Percentiles rank a stretch among this genome's conserved stretches.
phyloP scores from a whole-genome alignment of 2,797 vertebrate genomes.

The Alcedo quadribrachys region DNA sequence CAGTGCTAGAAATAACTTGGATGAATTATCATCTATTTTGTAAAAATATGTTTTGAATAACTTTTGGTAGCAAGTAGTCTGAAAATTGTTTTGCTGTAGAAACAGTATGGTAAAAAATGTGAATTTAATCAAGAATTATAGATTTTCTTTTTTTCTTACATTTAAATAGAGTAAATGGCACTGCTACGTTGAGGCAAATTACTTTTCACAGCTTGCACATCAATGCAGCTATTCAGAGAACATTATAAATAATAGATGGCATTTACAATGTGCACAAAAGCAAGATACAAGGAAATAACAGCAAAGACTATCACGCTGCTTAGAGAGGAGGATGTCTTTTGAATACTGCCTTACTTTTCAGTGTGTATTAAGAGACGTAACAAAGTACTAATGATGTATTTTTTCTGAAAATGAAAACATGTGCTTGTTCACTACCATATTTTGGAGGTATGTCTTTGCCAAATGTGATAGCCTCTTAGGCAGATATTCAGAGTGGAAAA shows the following conservation, averaged over 20 bases:
- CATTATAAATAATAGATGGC: not conserved
- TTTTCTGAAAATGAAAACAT: not conserved
- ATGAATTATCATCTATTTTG: not conserved
- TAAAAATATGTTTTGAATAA: not conserved
- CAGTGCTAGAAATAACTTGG: not conserved
- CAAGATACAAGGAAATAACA: not conserved
- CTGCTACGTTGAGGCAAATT: not conserved
- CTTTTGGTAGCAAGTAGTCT: not conserved
- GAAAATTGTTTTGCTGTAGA: not conserved
- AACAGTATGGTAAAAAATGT: not conserved
- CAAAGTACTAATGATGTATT: not conserved
- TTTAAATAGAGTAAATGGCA: not conserved
- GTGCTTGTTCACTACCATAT: not conserved
- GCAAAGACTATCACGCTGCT: not conserved
- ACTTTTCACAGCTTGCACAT: not conserved
- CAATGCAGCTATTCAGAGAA: not conserved
- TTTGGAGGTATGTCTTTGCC: not conserved
- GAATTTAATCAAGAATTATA: not conserved
- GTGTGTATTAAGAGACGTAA: not conserved
- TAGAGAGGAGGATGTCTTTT: not conserved
- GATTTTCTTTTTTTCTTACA: not conserved
- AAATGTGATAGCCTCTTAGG: not conserved
- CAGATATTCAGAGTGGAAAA: not conserved
- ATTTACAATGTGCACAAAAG: not conserved
- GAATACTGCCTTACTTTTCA: not conserved